Evolutionary conservation across 2,888 invertebrate genomes (phyloP).

Genomic region (Masnerella sp.): DNA sequence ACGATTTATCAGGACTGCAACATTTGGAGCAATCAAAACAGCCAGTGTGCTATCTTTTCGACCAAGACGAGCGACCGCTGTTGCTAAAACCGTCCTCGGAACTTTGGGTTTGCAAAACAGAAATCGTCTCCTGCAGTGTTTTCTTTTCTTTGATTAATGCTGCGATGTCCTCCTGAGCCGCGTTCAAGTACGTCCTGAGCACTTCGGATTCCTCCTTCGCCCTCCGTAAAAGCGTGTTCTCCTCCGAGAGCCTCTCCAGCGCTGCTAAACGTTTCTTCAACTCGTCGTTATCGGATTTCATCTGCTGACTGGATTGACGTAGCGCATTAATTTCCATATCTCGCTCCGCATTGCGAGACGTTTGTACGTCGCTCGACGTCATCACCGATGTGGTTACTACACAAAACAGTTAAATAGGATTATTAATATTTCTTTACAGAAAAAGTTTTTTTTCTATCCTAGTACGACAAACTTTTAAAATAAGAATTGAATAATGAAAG

Average conservation of each 20-base stretch:
- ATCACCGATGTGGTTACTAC: slow-evolving; percentile 65
- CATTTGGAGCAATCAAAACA: slow-evolving; percentile 85
- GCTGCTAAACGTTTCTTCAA: slow-evolving; percentile 81
- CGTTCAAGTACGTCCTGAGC: slow-evolving; percentile 81
- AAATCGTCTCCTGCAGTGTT: slow-evolving; percentile 84
- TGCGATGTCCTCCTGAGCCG: slow-evolving; percentile 87
- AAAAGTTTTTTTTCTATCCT: no score
- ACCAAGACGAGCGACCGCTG: slow-evolving; percentile 77
- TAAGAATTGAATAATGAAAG: no score
- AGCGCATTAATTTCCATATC: slow-evolving; percentile 78
- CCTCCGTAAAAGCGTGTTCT: slow-evolving; percentile 79
- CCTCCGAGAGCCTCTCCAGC: slow-evolving; percentile 81
- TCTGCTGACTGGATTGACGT: slow-evolving; percentile 79
- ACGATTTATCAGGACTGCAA: slow-evolving; percentile 80
- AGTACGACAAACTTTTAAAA: no score
- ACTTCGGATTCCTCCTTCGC: slow-evolving; percentile 81
- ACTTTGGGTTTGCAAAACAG: slow-evolving; percentile 82
- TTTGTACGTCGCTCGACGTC: slow-evolving; percentile 61
- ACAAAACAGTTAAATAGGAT: slow-evolving; percentile 36
- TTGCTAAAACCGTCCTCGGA: slow-evolving; percentile 74
- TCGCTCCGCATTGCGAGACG: slow-evolving; percentile 71
- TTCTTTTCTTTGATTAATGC: slow-evolving; percentile 86
- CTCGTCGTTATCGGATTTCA: slow-evolving; percentile 83
- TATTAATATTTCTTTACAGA: no score
- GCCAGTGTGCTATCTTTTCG: slow-evolving; percentile 83